Base-by-base conservation (phyloP, 2,113 vertebrate species). In the Mus pahari region DNA sequence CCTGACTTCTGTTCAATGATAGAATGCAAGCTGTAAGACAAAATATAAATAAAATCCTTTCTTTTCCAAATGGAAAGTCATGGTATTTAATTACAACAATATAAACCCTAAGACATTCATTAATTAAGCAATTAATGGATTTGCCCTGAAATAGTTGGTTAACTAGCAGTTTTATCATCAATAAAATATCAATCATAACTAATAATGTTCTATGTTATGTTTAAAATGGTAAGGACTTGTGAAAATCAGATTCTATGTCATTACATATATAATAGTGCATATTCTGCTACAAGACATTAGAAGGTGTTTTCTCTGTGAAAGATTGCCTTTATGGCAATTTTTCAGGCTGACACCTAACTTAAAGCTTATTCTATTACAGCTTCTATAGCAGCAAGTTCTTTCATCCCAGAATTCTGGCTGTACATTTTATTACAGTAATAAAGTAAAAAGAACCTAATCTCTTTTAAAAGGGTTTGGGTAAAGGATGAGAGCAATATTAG, bases 381-480 rank as follows among this genome's bases (percentile, higher is more conserved):
- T 96, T 92, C 94, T 91, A 8, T 78, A 88, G 42, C 53, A 53
- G 83, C 58, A 96, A 84, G 17, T 55, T 89, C 82, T 94, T 96
- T 94, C 66, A 95, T 95, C 83, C 58, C 83, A 97, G 84, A 97
- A 86, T 90, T 94, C 93, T 92, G 83, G 83, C 64, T 48, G 22
- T 89, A 94, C 48, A 88, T 97, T 97, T 97, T 95, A 97, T 92
- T 96, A 82, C 48, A 82, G 95, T 96, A 97, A 97, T 97, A 96
- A 97, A 97, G 91, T 97, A 97, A 93, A 93, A 97, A 92, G 89
- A 97, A 93, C n/a, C 83, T 97, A 95, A 97, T 93, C 84, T 94
- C 75, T 90, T 97, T 95, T 74, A 89, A 96, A 97, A 95, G 87
- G 60, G 75, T 87, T 96, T 96, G 14, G 60, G 89, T 83, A 94